A percentile compares a stretch with the other conserved stretches of the same genome.
These are phyloP conservation scores for Neomonachus schauinslandi DNA, from an alignment of 2,113 vertebrate species.

Conservation along the genomic window DNA sequence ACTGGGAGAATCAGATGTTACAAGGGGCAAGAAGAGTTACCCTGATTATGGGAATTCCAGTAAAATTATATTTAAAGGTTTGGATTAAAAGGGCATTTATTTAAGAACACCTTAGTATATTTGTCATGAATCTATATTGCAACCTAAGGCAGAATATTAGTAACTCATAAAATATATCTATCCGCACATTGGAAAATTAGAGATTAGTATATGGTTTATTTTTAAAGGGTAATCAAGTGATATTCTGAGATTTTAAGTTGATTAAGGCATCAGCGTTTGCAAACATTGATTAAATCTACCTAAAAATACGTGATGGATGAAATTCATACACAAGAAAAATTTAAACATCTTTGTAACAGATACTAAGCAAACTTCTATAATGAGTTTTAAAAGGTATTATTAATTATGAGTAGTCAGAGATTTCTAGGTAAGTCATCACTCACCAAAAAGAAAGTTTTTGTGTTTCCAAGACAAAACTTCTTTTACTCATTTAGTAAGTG, in stretches of 20 bases:
- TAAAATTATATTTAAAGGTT: slow-evolving; percentile 8
- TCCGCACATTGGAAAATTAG: slow-evolving; percentile 47
- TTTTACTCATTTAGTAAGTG: slow-evolving; percentile 1
- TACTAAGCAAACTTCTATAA: background rate
- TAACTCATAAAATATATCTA: background rate
- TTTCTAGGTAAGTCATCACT: background rate
- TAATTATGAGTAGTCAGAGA: background rate
- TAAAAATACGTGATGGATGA: background rate
- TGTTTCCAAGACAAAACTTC: slow-evolving; percentile 14
- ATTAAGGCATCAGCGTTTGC: background rate
- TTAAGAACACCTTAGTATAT: slow-evolving; percentile 8
- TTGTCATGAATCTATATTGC: background rate
- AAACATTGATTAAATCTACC: background rate
- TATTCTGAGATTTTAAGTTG: slow-evolving; percentile 31
- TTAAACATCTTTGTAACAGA: background rate
- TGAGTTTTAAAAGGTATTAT: slow-evolving; percentile 1
- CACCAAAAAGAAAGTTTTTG: background rate
- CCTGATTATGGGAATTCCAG: background rate
- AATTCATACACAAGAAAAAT: background rate
- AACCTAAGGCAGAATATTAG: background rate
- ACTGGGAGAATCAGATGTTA: background rate
- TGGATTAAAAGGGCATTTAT: background rate
- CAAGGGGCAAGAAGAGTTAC: background rate
- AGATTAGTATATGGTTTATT: background rate
- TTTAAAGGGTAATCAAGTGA: slow-evolving; percentile 30